phyloP scores from a whole-genome alignment of 2,113 vertebrate genomes.

The Trinectes maculatus region DNA sequence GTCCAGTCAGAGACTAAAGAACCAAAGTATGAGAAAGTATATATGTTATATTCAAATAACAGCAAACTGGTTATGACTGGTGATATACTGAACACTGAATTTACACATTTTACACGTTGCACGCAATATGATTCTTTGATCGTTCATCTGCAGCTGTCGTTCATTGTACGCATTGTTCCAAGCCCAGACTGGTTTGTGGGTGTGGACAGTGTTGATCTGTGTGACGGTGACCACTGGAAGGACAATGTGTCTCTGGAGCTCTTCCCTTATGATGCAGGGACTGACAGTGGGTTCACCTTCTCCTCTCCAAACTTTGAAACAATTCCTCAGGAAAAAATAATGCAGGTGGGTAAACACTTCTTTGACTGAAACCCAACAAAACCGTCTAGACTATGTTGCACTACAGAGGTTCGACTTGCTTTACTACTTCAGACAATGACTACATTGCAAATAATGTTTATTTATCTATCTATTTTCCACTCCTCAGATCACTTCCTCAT shows the following conservation, averaged over 20 bases:
- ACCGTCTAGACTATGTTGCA: too few species aligned
- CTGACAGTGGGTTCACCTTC: constrained; percentile 98
- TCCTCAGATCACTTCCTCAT: constrained; percentile 91
- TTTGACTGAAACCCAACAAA: too few species aligned
- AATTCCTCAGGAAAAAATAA: constrained; percentile 93
- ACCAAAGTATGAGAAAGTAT: too few species aligned
- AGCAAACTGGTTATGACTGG: too few species aligned
- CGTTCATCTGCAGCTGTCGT: constrained; percentile 85
- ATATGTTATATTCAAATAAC: too few species aligned
- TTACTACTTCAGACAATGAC: too few species aligned
- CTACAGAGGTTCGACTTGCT: too few species aligned
- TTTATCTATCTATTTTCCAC: constrained; percentile 28
- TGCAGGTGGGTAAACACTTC: constrained; percentile 79
- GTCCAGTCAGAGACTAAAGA: constrained; percentile 11
- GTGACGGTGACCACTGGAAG: constrained; percentile 88
- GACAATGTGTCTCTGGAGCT: constrained; percentile 87
- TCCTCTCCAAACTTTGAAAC: constrained; percentile 98
- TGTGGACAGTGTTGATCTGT: constrained; percentile 89
- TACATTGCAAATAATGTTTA: too few species aligned
- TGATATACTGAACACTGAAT: too few species aligned
- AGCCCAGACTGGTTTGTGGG: constrained; percentile 99
- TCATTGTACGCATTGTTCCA: constrained; percentile 91
- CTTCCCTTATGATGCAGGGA: constrained; percentile 92
- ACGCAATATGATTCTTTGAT: too few species aligned
- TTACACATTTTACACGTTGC: too few species aligned